Conservation (phyloP, 2,888 invertebrate species). For the Drosophila colorata region DNA sequence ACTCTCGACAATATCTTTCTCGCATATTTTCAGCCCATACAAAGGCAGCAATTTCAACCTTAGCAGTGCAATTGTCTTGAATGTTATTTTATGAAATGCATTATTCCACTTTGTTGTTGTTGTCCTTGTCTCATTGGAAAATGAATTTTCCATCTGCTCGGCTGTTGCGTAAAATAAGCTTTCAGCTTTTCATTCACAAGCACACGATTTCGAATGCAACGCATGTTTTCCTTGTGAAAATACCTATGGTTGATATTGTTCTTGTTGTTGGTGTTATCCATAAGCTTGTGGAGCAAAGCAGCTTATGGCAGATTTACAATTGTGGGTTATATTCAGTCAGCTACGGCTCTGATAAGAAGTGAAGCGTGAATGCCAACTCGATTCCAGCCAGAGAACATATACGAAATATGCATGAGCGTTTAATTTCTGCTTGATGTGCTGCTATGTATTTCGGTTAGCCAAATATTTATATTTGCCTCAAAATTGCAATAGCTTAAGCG, state of each 20-base stretch:
- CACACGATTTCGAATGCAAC: constrained; percentile 14
- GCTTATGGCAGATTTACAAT: constrained; percentile 27
- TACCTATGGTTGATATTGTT: constrained; percentile 13
- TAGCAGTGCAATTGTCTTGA: constrained; percentile 15
- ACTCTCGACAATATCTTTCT: not conserved
- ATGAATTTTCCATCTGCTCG: constrained; percentile 13
- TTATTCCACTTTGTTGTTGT: constrained; percentile 3
- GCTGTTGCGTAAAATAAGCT: constrained; percentile 34
- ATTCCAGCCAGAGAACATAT: constrained; percentile 7
- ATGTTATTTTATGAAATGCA: constrained; percentile 24
- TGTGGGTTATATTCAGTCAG: constrained; percentile 3
- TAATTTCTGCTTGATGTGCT: constrained; percentile 47
- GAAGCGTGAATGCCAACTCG: not conserved
- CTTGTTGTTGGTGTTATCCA: not conserved
- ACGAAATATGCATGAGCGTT: constrained; percentile 50
- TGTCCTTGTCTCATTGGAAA: constrained; percentile 16
- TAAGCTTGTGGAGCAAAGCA: constrained; percentile 15
- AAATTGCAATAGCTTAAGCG: constrained; percentile 43
- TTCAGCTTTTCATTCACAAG: constrained; percentile 29
- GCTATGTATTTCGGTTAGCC: constrained; percentile 41
- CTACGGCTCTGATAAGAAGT: constrained; percentile 6
- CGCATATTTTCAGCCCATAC: not conserved
- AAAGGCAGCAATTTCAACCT: constrained; percentile 5
- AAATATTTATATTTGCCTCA: constrained; percentile 47
- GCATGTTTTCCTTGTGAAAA: constrained; percentile 19